Percentiles rank a stretch among this genome's conserved stretches.
Conservation (phyloP, 1,140 invertebrate genomes). For the Monomorium pharaonis region DNA sequence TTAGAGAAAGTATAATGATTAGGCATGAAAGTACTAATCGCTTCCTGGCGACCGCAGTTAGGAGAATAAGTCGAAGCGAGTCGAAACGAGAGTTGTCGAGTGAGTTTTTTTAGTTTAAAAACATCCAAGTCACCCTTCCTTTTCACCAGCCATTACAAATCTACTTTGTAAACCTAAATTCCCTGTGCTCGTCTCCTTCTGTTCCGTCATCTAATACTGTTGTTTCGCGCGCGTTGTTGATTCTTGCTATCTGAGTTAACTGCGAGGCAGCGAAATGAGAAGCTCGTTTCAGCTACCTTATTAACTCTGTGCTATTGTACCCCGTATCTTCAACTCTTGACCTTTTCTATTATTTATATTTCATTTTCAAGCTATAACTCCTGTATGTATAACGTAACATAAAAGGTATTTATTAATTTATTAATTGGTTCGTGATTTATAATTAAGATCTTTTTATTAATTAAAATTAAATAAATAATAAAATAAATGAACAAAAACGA, state of each 20-base stretch:
- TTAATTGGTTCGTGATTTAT: background rate
- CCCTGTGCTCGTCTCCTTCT: background rate
- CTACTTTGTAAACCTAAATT: slow-evolving; percentile 18
- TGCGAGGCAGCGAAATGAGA: background rate
- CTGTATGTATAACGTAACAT: background rate
- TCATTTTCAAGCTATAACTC: background rate
- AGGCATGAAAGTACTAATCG: slow-evolving; percentile 19
- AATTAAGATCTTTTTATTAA: background rate
- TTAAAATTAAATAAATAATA: background rate
- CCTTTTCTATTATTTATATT: background rate
- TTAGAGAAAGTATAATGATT: slow-evolving; percentile 18
- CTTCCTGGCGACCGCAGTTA: background rate
- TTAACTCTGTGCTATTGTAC: background rate
- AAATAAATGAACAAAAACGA: background rate
- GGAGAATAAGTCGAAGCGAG: slow-evolving; percentile 10
- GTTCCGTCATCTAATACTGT: slow-evolving; percentile 21
- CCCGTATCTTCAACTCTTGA: background rate
- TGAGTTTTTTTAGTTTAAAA: slow-evolving; percentile 13
- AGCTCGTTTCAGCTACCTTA: background rate
- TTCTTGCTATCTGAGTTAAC: background rate
- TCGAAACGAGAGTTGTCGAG: slow-evolving; percentile 8
- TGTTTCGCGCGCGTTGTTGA: background rate
- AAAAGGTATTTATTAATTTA: background rate
- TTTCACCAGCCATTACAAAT: slow-evolving; percentile 3
- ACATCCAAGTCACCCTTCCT: slow-evolving; percentile 11